These are phyloP conservation scores for Spodoptera picta DNA, from an alignment of 2,888 invertebrate species.

Conservation along the genomic window DNA sequence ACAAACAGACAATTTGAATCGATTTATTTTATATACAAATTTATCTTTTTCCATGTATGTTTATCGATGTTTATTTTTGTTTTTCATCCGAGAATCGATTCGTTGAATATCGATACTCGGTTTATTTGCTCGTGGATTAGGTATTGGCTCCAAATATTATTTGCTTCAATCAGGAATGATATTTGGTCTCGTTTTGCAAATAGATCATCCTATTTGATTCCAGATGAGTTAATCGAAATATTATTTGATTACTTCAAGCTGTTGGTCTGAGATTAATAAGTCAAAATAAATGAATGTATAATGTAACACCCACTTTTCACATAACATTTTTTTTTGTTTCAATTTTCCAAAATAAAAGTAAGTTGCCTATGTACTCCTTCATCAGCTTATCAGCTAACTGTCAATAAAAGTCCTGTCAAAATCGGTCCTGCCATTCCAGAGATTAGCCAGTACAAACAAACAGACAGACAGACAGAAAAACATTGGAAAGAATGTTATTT, in stretches of 20 bases:
- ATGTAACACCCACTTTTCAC: no score
- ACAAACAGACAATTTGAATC: conserved; percentile 8
- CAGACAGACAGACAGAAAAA: no score
- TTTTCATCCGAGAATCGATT: conserved; percentile 15
- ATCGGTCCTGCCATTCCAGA: no score
- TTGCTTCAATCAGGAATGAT: conserved; percentile 21
- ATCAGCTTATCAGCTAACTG: no score
- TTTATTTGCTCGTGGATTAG: conserved; percentile 25
- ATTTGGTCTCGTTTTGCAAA: conserved; percentile 14
- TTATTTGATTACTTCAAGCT: conserved; percentile 8
- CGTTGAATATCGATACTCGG: neutral
- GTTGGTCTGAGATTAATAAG: neutral
- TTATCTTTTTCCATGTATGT: conserved; percentile 21
- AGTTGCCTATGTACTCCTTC: no score
- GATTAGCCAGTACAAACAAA: no score
- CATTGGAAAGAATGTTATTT: no score
- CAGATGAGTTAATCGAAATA: neutral
- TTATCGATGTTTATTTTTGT: conserved; percentile 16
- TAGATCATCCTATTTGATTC: conserved; percentile 8
- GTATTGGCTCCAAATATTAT: conserved; percentile 14
- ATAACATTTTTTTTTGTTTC: no score
- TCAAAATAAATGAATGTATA: no score
- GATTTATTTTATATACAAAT: conserved; percentile 9
- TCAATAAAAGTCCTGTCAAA: no score
- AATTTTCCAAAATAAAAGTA: no score